Evolutionary conservation across 2,888 invertebrate species (phyloP).

Genomic region (Arrhopalites spinosus): DNA sequence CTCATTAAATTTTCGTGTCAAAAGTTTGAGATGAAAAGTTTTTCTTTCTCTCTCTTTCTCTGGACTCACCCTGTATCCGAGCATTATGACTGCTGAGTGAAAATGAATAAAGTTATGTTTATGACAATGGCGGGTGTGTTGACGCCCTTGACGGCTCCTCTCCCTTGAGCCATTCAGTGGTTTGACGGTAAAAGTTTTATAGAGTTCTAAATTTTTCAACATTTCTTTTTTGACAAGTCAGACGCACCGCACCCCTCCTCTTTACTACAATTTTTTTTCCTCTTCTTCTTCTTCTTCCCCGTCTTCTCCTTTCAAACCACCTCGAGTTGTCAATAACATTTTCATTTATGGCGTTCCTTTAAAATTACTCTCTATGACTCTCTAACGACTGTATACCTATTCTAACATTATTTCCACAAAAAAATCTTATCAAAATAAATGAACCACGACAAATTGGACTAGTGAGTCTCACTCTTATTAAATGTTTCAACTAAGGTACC

Average conservation of each 20-base stretch:
- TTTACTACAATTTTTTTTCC: no score
- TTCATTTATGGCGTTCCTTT: constrained; percentile 16
- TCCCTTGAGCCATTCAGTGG: constrained; percentile 13
- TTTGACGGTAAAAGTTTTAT: constrained; percentile 35
- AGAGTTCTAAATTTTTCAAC: constrained; percentile 30
- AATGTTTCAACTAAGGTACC: background rate
- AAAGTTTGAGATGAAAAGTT: background rate
- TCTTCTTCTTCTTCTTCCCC: background rate
- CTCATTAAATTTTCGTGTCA: background rate
- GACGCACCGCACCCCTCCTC: no score
- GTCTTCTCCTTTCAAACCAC: background rate
- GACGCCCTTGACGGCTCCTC: constrained; percentile 21
- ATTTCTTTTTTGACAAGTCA: constrained; percentile 25
- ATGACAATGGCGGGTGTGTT: constrained; percentile 26
- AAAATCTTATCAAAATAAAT: constrained; percentile 23
- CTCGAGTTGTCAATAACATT: constrained; percentile 30
- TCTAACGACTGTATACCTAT: constrained; percentile 5
- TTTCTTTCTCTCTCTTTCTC: background rate
- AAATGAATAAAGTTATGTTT: constrained; percentile 27
- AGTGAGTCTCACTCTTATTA: background rate
- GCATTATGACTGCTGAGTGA: constrained; percentile 14
- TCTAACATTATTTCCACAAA: constrained; percentile 21
- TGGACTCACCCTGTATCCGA: background rate
- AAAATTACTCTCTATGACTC: background rate
- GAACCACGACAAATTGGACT: constrained; percentile 25